Conservation (phyloP, 2,797 vertebrate genomes). For the Rhynchotus rufescens region DNA sequence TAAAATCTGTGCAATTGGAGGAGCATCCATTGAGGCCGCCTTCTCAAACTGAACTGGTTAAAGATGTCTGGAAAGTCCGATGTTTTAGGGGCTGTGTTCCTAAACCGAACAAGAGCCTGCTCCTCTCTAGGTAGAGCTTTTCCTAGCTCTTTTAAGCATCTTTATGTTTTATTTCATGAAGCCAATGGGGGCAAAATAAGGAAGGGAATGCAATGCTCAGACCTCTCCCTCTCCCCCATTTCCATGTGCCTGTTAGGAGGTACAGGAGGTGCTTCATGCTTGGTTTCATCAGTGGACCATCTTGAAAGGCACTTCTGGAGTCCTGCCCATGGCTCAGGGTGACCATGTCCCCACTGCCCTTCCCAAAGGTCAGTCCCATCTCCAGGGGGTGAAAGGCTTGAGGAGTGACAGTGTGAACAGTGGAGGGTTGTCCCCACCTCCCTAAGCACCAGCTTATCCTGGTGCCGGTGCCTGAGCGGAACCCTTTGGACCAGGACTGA, state of each 20-base stretch:
- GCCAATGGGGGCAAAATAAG: not conserved
- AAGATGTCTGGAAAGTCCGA: not conserved
- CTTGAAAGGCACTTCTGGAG: rapidly evolving
- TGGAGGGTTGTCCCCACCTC: not conserved
- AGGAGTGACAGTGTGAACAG: not conserved
- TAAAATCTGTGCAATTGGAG: not conserved
- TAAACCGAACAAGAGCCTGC: not conserved
- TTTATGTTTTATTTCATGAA: not conserved
- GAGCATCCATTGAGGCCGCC: not conserved
- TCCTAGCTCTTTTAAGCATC: not conserved
- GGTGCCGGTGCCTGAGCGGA: not conserved
- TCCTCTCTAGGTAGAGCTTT: not conserved
- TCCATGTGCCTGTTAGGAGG: rapidly evolving
- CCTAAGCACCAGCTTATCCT: not conserved
- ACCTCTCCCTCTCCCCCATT: rapidly evolving
- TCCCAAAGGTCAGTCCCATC: not conserved
- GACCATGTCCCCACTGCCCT: rapidly evolving
- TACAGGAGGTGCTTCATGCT: not conserved
- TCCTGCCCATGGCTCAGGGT: not conserved
- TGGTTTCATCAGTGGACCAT: not conserved
- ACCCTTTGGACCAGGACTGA: not conserved
- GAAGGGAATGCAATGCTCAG: not conserved
- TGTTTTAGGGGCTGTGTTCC: not conserved
- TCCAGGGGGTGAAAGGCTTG: not conserved
- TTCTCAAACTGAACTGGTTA: not conserved